These are phyloP conservation scores for Lepidurus couesii DNA, from an alignment of 1,140 invertebrate genomes.

Conservation along the genomic window DNA sequence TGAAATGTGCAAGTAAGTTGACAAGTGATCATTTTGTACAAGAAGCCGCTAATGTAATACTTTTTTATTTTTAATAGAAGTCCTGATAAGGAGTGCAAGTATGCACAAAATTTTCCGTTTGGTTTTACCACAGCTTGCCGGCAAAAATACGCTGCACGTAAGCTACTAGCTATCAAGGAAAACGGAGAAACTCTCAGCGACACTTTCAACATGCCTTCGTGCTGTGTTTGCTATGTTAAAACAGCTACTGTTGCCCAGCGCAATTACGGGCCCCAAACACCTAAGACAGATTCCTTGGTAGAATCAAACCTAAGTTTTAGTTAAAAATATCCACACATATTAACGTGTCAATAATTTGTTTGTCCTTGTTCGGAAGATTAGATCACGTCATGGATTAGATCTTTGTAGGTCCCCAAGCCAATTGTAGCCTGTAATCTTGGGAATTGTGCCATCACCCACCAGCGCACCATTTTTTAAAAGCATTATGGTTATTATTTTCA, in stretches of 20 bases:
- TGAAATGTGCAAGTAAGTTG: conserved; percentile 52
- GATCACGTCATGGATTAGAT: neutral
- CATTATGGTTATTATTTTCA: neutral
- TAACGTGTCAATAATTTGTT: neutral
- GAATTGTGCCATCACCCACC: neutral
- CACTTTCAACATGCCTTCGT: neutral
- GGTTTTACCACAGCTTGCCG: conserved; percentile 53
- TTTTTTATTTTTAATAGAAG: conserved; percentile 37
- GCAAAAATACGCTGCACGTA: conserved; percentile 50
- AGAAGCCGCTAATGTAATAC: neutral
- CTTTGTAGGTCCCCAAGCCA: neutral
- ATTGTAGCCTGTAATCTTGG: neutral
- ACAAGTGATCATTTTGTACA: neutral
- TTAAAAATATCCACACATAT: neutral
- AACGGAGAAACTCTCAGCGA: neutral
- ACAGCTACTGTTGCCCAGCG: neutral
- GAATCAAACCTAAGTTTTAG: neutral
- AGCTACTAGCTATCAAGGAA: neutral
- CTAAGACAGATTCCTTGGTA: neutral
- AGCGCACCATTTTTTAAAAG: neutral
- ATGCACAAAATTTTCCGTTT: conserved; percentile 45
- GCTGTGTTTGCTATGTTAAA: neutral
- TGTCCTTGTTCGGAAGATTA: neutral
- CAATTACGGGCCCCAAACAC: neutral
- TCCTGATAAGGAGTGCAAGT: conserved; percentile 40